Evolutionary conservation across 1,140 invertebrate genomes (phyloP), one percentile per base, ranked within the genome.

Genomic region (Pseudachorutes palmiensis): DNA sequence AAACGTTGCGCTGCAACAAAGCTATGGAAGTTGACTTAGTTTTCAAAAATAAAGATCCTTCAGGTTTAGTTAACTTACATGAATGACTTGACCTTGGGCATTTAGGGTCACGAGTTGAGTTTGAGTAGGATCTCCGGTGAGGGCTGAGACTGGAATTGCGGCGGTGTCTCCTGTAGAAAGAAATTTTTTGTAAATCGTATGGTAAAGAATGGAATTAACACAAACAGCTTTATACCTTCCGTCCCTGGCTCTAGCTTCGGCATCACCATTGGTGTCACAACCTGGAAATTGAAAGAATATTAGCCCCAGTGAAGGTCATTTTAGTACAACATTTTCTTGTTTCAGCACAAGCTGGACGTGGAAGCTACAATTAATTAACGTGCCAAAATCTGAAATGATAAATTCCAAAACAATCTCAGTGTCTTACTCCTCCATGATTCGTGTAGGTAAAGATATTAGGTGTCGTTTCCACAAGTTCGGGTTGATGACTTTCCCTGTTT

Each of bases 181-280:
- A n/a, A n/a, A n/a, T 14, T 48, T 48, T n/a, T 14, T 14, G 45
- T 9, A 12, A 9, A n/a, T 45, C 41, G 41, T 45, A 12, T 45
- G n/a, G n/a, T n/a, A n/a, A n/a, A n/a, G n/a, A n/a, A n/a, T n/a
- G n/a, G n/a, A n/a, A n/a, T n/a, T n/a, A n/a, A n/a, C 83, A 82
- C n/a, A n/a, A n/a, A n/a, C n/a, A n/a, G n/a, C n/a, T n/a, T n/a
- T n/a, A n/a, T n/a, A 72, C 78, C 83, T 74, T 87, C 86, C 30
- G 67, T 71, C 14, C 72, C 70, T 16, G 85, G 83, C 72, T 88
- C 87, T 71, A 88, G 82, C 74, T 86, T 86, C 29, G 85, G 84
- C 76, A 92, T 88, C 74, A 91, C 88, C 77, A 70, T 67, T 22
- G 65, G 69, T n/a, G 65, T 70, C 16, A 67, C 65, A 41, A 67